Evolutionary conservation across 1,140 invertebrate species (phyloP).

Genomic region (Aphidius ervi): DNA sequence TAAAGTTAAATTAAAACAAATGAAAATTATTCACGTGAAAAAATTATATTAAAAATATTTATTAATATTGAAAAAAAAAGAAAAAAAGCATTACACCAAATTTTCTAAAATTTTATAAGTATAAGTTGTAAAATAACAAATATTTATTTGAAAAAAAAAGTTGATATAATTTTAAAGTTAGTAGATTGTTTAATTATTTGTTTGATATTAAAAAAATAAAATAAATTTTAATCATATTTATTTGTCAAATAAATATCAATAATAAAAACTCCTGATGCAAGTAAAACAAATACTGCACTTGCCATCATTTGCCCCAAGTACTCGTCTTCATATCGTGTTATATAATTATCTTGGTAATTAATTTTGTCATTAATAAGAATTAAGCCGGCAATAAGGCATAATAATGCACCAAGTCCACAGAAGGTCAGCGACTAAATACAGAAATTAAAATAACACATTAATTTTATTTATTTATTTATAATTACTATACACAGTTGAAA

Average conservation of each 20-base stretch:
- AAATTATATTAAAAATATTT: too few relatives aligned
- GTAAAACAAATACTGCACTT: conserved; percentile 40
- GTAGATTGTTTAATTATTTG: not conserved
- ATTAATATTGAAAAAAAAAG: too few relatives aligned
- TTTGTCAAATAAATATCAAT: conserved; percentile 39
- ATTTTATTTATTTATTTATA: not conserved
- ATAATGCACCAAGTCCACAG: conserved; percentile 35
- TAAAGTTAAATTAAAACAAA: too few relatives aligned
- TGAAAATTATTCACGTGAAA: too few relatives aligned
- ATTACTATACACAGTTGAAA: not conserved
- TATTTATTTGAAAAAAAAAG: not conserved
- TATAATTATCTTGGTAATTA: conserved; percentile 37
- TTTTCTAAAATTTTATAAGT: not conserved
- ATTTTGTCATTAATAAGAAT: conserved; percentile 41
- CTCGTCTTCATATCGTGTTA: conserved; percentile 34
- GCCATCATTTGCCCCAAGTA: conserved; percentile 40
- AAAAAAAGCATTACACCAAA: too few relatives aligned
- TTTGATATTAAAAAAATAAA: conserved; percentile 3
- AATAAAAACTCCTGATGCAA: conserved; percentile 38
- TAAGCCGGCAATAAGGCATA: conserved; percentile 38
- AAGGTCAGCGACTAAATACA: conserved; percentile 41
- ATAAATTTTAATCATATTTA: conserved; percentile 28
- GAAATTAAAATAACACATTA: not conserved
- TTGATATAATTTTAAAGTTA: too few relatives aligned
- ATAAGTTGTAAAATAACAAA: not conserved